These are phyloP conservation scores for Eurytoma adleriae DNA, from an alignment of 2,888 invertebrate genomes.

Conservation along the genomic window DNA sequence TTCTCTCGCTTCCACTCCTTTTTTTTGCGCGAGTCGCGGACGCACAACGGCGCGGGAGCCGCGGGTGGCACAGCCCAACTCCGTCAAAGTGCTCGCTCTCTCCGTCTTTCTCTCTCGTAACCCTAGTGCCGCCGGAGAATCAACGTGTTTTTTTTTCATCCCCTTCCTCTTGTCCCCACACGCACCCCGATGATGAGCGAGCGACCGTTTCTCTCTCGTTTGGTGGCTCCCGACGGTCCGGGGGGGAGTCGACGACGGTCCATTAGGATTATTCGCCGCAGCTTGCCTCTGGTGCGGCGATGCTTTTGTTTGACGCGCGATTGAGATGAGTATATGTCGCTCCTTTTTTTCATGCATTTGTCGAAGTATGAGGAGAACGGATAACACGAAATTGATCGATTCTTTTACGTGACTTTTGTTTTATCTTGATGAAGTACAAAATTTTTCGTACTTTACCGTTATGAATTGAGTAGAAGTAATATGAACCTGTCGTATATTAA, in stretches of 20 bases:
- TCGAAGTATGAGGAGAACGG: too few species aligned
- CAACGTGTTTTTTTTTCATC: conserved; percentile 8
- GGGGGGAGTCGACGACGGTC: conserved; percentile 6
- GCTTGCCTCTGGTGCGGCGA: conserved; percentile 4
- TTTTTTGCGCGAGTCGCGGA: not conserved
- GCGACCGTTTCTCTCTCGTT: too few species aligned
- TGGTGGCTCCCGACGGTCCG: too few species aligned
- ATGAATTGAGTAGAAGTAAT: too few species aligned
- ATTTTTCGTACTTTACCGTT: too few species aligned
- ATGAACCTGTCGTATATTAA: too few species aligned
- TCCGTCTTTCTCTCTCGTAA: not conserved
- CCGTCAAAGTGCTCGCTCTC: not conserved
- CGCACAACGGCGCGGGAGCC: conserved; percentile 16
- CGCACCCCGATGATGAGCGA: conserved; percentile 12
- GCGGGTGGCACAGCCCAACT: not conserved
- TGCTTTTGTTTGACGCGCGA: not conserved
- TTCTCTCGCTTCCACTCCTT: not conserved
- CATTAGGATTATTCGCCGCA: conserved; percentile 48
- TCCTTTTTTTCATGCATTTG: too few species aligned
- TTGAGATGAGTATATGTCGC: too few species aligned
- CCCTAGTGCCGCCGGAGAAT: conserved; percentile 3
- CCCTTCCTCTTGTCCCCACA: not conserved
- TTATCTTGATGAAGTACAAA: too few species aligned
- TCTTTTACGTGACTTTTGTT: too few species aligned
- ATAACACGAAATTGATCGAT: too few species aligned